Percentiles rank a stretch among this genome's conserved stretches.
These are phyloP conservation scores for Akabosia matsudoensis DNA, from an alignment of 1,140 invertebrate species.

Conservation along the genomic window DNA sequence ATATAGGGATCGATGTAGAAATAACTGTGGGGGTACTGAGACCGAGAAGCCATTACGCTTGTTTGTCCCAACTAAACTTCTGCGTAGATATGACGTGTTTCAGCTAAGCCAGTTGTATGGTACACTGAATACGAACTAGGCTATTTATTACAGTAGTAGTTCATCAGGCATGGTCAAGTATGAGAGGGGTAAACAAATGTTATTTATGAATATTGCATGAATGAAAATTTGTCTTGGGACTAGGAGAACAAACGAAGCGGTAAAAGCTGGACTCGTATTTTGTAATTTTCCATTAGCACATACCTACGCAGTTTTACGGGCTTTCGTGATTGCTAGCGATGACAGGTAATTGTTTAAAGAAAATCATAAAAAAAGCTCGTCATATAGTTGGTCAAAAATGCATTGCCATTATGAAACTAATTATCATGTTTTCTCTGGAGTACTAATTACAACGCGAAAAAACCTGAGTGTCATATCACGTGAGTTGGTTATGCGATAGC, in stretches of 20 bases:
- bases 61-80: too few species aligned
- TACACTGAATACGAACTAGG: too few species aligned
- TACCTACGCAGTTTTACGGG: neutral
- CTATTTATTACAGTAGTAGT: too few species aligned
- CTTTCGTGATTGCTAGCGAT: neutral
- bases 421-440: neutral
- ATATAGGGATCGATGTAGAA: neutral
- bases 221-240: neutral
- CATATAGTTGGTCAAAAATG: too few species aligned
- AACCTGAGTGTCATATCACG: neutral
- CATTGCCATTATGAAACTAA: too few species aligned
- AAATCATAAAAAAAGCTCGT: too few species aligned
- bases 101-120: too few species aligned
- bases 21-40: too few species aligned
- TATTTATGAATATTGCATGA: neutral
- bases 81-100: too few species aligned
- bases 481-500: neutral
- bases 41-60: too few species aligned
- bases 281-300: neutral
- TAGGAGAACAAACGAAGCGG: slow-evolving; percentile 12
- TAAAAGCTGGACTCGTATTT: neutral
- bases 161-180: too few species aligned
- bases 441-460: neutral
- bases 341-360: too few species aligned
- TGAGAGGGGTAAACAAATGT: neutral